phyloP scores from a whole-genome alignment of 2,888 invertebrate species.

The Erpobdella octoculata region DNA sequence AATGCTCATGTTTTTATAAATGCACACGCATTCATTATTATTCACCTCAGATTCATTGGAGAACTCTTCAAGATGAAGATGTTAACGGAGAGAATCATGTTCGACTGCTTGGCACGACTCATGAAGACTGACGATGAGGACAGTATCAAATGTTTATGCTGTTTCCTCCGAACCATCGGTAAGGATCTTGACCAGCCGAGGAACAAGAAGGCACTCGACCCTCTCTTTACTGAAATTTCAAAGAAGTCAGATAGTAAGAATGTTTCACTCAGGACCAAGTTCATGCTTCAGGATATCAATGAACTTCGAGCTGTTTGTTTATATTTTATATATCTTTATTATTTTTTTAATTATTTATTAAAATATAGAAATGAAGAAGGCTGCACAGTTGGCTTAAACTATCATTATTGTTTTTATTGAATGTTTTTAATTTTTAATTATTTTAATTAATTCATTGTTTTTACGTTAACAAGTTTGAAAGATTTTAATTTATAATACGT shows the following conservation, averaged over 20 bases:
- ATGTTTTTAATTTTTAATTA: not conserved
- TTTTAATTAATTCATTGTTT: not conserved
- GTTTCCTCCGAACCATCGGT: conserved; percentile 81
- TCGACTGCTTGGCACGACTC: conserved; percentile 70
- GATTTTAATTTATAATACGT: too few species aligned
- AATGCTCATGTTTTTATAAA: too few species aligned
- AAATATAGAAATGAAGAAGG: not conserved
- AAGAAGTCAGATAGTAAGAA: conserved; percentile 55
- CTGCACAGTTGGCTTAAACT: not conserved
- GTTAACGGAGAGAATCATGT: conserved; percentile 79
- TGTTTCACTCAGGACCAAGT: conserved; percentile 57
- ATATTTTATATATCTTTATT: not conserved
- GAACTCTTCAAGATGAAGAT: conserved; percentile 85
- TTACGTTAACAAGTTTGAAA: too few species aligned
- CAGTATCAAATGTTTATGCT: conserved; percentile 83
- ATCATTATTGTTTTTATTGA: not conserved
- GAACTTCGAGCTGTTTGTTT: conserved; percentile 62
- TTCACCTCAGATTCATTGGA: conserved; percentile 60
- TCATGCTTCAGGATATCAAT: conserved; percentile 81
- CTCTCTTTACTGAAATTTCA: conserved; percentile 10
- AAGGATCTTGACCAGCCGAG: conserved; percentile 12
- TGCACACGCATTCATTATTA: too few species aligned
- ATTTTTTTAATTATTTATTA: not conserved
- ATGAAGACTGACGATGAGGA: conserved; percentile 75
- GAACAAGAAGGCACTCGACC: conserved; percentile 11